A percentile compares a stretch with the other conserved stretches of the same genome.
These are phyloP conservation scores for Julus scanicus DNA, from an alignment of 2,888 invertebrate species.

Conservation along the genomic window DNA sequence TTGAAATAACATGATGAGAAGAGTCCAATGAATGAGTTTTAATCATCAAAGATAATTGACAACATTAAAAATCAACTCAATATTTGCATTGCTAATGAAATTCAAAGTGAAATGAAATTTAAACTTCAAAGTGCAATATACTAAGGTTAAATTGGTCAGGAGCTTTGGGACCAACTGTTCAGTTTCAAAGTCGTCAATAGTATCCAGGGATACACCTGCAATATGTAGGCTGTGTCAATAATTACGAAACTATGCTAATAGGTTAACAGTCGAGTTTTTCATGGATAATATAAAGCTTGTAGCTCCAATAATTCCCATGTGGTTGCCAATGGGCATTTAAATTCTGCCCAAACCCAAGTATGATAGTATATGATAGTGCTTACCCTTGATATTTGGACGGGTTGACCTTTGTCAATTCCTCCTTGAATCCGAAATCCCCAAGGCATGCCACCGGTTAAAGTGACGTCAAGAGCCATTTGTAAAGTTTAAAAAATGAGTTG, in stretches of 20 bases:
- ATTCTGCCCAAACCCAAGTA: background rate
- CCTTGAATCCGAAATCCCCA: conserved; percentile 93
- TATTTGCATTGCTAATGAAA: no score
- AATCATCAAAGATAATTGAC: no score
- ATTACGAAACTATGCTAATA: background rate
- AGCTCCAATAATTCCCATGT: background rate
- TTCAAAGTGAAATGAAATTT: no score
- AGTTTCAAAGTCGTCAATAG: no score
- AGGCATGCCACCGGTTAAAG: conserved; percentile 76
- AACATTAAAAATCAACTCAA: no score
- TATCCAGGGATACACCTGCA: background rate
- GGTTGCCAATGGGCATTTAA: background rate
- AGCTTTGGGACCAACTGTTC: no score
- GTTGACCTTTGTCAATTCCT: conserved; percentile 81
- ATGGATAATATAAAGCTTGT: background rate
- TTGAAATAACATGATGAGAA: no score
- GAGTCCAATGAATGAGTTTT: no score
- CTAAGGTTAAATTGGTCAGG: no score
- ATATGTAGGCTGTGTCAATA: conserved; percentile 19
- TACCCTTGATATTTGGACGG: conserved; percentile 73
- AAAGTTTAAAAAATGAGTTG: background rate
- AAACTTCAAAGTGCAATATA: no score
- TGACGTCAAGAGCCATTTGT: conserved; percentile 51
- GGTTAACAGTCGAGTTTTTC: background rate
- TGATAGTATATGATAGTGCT: conserved; percentile 6